Percentiles rank a stretch among this genome's conserved stretches.
Conservation (phyloP, 2,797 vertebrate genomes). For the Aeoliscus strigatus region DNA sequence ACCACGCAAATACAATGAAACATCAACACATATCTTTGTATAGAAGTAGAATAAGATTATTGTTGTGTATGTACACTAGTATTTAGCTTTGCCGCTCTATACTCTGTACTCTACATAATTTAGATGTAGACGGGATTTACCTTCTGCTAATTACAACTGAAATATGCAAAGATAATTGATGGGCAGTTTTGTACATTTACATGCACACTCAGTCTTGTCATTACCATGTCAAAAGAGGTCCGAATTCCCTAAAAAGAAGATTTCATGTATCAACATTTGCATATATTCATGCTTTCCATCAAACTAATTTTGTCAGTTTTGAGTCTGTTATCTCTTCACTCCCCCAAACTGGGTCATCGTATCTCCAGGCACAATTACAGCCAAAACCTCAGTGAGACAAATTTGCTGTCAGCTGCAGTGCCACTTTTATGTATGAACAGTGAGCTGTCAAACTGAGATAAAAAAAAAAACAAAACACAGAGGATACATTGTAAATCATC, state of each 20-base stretch:
- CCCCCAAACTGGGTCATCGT: slow-evolving; percentile 62
- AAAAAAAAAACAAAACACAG: slow-evolving; percentile 9
- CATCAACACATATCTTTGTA: slow-evolving; percentile 34
- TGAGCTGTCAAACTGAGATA: slow-evolving; percentile 28
- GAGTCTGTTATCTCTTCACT: slow-evolving; percentile 46
- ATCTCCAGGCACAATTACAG: slow-evolving; percentile 60
- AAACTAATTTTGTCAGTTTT: slow-evolving; percentile 45
- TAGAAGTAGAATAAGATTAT: too few species aligned
- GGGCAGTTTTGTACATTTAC: slow-evolving; percentile 29
- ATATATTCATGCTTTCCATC: slow-evolving; percentile 34
- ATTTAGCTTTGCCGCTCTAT: too few species aligned
- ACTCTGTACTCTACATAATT: too few species aligned
- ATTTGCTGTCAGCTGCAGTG: slow-evolving; percentile 47
- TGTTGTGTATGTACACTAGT: too few species aligned
- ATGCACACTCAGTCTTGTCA: slow-evolving; percentile 29
- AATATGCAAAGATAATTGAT: slow-evolving; percentile 29
- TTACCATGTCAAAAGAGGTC: slow-evolving; percentile 31
- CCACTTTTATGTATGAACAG: slow-evolving; percentile 49
- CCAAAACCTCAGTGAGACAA: slow-evolving; percentile 55
- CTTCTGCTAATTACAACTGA: too few species aligned
- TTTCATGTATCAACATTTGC: slow-evolving; percentile 43
- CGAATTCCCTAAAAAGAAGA: slow-evolving; percentile 31
- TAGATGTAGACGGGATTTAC: too few species aligned
- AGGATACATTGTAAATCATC: slow-evolving; percentile 27
- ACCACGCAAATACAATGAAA: slow-evolving; percentile 15